Evolutionary conservation across 2,113 vertebrate species (phyloP).

Genomic region (Hemibagrus wyckioides): DNA sequence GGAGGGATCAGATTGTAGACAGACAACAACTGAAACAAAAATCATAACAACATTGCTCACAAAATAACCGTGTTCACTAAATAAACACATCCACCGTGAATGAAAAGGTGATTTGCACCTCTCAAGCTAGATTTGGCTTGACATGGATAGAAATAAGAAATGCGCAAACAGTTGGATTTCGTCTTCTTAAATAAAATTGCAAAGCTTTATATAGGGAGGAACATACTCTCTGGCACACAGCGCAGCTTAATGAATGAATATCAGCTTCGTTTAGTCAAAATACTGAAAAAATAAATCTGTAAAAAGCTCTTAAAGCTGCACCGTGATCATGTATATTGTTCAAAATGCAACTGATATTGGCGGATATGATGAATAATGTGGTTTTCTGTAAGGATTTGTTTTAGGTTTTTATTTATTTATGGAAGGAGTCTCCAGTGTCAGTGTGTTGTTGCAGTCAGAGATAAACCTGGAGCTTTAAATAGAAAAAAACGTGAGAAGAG

Average conservation of each 20-base stretch:
- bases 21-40: constrained; percentile 10
- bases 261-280: neutral
- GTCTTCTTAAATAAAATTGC: neutral
- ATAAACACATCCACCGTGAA: constrained; percentile 62
- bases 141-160: neutral
- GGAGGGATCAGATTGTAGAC: neutral
- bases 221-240: neutral
- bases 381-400: neutral
- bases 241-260: neutral
- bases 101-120: constrained; percentile 32
- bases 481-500: neutral
- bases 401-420: neutral
- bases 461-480: neutral
- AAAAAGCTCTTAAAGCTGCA: neutral
- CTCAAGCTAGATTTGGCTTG: constrained; percentile 50
- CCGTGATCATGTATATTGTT: neutral
- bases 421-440: neutral
- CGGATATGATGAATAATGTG: neutral
- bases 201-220: neutral
- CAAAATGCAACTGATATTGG: neutral
- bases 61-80: constrained; percentile 63
- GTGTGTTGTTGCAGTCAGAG: neutral
- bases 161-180: neutral
- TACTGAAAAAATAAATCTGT: neutral
- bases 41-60: constrained; percentile 50